These are phyloP conservation scores for Achlya flavicornis DNA, from an alignment of 2,888 invertebrate species.

Conservation along the genomic window DNA sequence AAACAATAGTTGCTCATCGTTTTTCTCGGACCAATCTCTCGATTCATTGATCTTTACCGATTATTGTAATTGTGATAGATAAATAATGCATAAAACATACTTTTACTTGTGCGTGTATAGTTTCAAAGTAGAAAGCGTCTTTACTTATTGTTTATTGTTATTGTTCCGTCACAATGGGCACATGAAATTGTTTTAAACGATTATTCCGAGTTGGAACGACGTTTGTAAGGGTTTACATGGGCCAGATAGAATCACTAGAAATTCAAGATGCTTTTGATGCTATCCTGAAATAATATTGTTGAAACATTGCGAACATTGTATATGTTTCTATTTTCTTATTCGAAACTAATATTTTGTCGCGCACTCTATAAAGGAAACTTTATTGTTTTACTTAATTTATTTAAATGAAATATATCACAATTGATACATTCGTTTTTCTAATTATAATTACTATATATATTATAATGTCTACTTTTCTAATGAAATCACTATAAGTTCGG, in stretches of 20 bases:
- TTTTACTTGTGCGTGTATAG: constrained; percentile 55
- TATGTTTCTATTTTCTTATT: neutral
- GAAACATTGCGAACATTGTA: constrained; percentile 5
- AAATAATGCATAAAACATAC: constrained; percentile 58
- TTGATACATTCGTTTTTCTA: no score
- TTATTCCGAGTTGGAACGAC: constrained; percentile 35
- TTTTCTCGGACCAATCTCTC: constrained; percentile 55
- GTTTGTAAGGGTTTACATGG: constrained; percentile 39
- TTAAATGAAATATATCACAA: no score
- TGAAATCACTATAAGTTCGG: no score
- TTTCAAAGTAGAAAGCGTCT: constrained; percentile 62
- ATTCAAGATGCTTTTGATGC: constrained; percentile 12
- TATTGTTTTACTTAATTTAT: no score
- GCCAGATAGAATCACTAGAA: constrained; percentile 25
- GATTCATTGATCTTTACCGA: constrained; percentile 60
- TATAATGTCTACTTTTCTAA: no score
- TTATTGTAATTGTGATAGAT: constrained; percentile 61
- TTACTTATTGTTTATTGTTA: constrained; percentile 57
- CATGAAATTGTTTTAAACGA: constrained; percentile 43
- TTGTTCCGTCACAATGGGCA: constrained; percentile 51
- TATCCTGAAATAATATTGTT: constrained; percentile 13
- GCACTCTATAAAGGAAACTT: neutral
- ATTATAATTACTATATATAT: no score
- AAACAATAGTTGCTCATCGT: constrained; percentile 62
- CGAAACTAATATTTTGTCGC: neutral